Percentiles rank a stretch among this genome's conserved stretches.
These are phyloP conservation scores for Andrena trimmerana DNA, from an alignment of 2,888 invertebrate genomes.

Conservation along the genomic window DNA sequence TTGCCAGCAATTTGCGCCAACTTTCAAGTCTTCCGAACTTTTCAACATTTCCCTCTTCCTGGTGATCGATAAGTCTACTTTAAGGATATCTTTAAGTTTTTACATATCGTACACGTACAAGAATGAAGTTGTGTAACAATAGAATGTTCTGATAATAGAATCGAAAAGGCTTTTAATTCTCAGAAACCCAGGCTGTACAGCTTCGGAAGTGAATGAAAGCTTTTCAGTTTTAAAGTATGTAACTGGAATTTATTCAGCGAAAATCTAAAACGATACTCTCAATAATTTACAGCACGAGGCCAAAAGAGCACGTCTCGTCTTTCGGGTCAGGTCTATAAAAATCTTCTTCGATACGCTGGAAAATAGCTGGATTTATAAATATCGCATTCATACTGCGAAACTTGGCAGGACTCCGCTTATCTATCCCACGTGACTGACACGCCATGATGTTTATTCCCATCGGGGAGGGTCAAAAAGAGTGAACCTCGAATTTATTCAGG, in stretches of 20 bases:
- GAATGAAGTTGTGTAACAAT: too few relatives aligned
- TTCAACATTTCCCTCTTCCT: background rate
- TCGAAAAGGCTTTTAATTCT: too few relatives aligned
- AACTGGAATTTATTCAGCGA: too few relatives aligned
- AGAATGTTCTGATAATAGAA: too few relatives aligned
- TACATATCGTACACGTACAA: too few relatives aligned
- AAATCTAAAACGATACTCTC: background rate
- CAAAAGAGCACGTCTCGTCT: background rate
- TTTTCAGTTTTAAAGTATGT: too few relatives aligned
- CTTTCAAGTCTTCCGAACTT: background rate
- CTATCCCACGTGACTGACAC: conserved; percentile 31
- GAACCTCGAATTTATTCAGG: conserved; percentile 50
- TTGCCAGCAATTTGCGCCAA: background rate
- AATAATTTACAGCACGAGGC: background rate
- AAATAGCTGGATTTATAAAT: conserved; percentile 30
- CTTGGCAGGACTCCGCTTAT: conserved; percentile 20
- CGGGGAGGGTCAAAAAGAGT: background rate
- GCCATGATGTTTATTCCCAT: background rate
- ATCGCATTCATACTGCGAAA: background rate
- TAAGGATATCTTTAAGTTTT: background rate
- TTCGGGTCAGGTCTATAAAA: background rate
- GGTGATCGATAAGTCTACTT: background rate
- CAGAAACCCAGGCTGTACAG: background rate
- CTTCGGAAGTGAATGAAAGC: background rate
- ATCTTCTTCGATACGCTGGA: background rate